A percentile compares a stretch with the other conserved stretches of the same genome.
phyloP scores from a whole-genome alignment of 2,797 vertebrate species.

The Sphaeramia orbicularis region DNA sequence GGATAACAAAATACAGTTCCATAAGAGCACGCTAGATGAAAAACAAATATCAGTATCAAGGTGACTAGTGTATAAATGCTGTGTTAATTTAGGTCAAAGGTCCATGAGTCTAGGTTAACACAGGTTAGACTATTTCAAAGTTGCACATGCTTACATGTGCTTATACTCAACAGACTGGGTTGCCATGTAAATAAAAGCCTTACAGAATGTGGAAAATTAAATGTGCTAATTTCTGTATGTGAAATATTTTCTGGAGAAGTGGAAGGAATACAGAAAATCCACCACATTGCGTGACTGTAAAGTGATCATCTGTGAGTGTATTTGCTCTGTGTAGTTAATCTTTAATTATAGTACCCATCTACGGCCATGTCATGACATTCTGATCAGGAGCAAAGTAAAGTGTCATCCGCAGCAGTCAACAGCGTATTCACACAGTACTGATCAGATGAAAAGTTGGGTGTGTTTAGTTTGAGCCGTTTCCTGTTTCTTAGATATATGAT shows the following conservation, averaged over 20 bases:
- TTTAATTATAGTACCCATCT: conserved; percentile 21
- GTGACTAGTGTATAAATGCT: not conserved
- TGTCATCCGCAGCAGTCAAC: conserved; percentile 2
- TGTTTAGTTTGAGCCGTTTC: not conserved
- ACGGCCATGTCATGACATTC: not conserved
- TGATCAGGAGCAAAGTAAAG: conserved; percentile 34
- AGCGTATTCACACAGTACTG: not conserved
- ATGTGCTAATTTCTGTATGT: not conserved
- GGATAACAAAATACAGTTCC: not conserved
- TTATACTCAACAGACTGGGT: conserved; percentile 25
- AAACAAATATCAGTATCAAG: not conserved
- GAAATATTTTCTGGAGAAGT: not conserved
- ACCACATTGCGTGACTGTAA: too few species aligned
- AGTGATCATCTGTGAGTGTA: not conserved
- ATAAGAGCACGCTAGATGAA: not conserved
- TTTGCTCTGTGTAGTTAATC: conserved; percentile 34
- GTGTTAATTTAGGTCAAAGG: conserved; percentile 47
- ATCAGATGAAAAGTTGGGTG: too few species aligned
- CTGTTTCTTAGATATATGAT: conserved; percentile 6
- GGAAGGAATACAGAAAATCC: too few species aligned
- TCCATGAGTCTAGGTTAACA: conserved; percentile 18
- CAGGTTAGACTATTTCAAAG: conserved; percentile 25
- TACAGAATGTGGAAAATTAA: not conserved
- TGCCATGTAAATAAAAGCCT: not conserved
- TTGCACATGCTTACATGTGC: conserved; percentile 1